A percentile compares a stretch with the other conserved stretches of the same genome.
These are phyloP conservation scores for Phyllotis vaccarum DNA, from an alignment of 2,797 vertebrate genomes.

Conservation along the genomic window DNA sequence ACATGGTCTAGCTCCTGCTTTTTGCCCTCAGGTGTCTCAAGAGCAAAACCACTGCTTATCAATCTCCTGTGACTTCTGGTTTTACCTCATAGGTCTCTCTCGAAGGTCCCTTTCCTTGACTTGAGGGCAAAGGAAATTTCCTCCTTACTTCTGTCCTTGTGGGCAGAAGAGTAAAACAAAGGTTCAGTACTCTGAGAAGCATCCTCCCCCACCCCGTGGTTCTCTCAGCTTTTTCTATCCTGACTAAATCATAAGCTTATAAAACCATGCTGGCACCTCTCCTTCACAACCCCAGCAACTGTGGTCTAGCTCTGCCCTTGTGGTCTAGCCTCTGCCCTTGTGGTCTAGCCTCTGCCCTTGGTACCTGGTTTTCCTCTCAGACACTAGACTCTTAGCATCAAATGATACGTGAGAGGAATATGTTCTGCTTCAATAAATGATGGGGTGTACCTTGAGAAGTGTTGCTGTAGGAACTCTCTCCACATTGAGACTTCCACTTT, in stretches of 20 bases:
- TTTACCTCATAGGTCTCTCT: not conserved
- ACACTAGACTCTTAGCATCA: not conserved
- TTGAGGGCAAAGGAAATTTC: not conserved
- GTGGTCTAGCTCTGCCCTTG: not conserved
- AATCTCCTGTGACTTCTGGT: not conserved
- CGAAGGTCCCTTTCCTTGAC: not conserved
- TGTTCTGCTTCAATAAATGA: not conserved
- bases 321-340: too few species aligned
- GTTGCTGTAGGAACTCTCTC: not conserved
- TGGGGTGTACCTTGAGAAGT: not conserved
- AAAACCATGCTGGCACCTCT: not conserved
- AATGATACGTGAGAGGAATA: not conserved
- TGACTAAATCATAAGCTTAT: not conserved
- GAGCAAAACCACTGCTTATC: not conserved
- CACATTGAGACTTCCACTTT: not conserved
- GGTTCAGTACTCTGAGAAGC: not conserved
- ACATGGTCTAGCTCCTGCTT: not conserved
- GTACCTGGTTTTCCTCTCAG: slow-evolving; percentile 13
- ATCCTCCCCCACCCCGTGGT: not conserved
- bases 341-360: not conserved
- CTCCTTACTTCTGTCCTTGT: not conserved
- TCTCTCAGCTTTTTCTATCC: not conserved
- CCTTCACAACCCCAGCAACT: not conserved
- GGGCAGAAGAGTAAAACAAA: not conserved
- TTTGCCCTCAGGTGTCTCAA: not conserved